These are phyloP conservation scores for Dynastes tityus DNA, from an alignment of 2,888 invertebrate species.

Conservation along the genomic window DNA sequence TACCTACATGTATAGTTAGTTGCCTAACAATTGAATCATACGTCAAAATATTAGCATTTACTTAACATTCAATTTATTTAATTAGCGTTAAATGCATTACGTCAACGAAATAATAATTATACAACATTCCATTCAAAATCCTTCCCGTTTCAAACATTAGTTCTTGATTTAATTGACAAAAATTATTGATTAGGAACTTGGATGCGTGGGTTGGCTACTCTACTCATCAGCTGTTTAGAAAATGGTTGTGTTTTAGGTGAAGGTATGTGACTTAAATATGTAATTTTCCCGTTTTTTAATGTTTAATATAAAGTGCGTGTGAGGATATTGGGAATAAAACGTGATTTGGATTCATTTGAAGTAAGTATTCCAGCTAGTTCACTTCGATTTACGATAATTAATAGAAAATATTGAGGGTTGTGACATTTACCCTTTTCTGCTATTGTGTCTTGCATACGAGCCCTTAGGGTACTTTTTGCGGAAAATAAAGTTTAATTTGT, in stretches of 20 bases:
- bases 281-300: slow-evolving; percentile 7
- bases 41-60: too few relatives aligned
- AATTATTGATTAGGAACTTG: slow-evolving; percentile 2
- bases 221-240: slow-evolving; percentile 34
- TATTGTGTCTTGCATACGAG: neutral
- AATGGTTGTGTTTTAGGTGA: slow-evolving; percentile 34
- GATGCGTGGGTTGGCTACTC: slow-evolving; percentile 17
- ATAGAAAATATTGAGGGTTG: slow-evolving; percentile 16
- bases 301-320: slow-evolving; percentile 4
- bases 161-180: neutral
- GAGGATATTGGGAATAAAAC: neutral
- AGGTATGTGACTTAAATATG: slow-evolving; percentile 19
- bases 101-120: slow-evolving; percentile 1
- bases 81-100: neutral
- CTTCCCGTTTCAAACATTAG: neutral
- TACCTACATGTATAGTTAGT: too few relatives aligned
- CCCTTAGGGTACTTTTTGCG: too few relatives aligned
- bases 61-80: too few relatives aligned
- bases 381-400: too few relatives aligned
- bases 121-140: neutral
- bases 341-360: neutral
- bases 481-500: too few relatives aligned
- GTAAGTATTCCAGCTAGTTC: slow-evolving; percentile 8
- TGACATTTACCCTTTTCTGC: slow-evolving; percentile 27
- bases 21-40: too few relatives aligned